phyloP scores from a whole-genome alignment of 2,113 vertebrate species.

The Siphamia tubifer region DNA sequence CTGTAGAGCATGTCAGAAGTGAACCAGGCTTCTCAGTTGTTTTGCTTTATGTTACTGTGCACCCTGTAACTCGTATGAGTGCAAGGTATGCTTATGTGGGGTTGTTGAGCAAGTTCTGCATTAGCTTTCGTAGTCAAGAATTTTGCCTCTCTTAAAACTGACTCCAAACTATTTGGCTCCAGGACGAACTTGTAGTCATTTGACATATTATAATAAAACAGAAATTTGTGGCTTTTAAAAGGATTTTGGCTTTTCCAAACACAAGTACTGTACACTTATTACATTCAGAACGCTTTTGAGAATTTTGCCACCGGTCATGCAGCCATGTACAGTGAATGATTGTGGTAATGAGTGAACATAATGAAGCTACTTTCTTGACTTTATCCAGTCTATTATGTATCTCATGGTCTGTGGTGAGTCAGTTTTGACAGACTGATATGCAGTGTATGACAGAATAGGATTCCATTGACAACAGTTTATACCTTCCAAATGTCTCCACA shows the following conservation, averaged over 20 bases:
- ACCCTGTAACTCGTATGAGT: conserved; percentile 7
- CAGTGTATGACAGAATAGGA: background rate
- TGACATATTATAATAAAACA: no score
- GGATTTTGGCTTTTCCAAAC: background rate
- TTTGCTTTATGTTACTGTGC: background rate
- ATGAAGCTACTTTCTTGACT: background rate
- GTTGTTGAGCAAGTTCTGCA: background rate
- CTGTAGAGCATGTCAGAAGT: background rate
- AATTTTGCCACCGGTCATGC: background rate
- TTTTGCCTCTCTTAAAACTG: background rate
- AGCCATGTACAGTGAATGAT: background rate
- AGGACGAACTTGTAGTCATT: no score
- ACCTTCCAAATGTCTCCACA: no score
- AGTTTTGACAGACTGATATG: background rate
- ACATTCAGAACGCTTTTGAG: background rate
- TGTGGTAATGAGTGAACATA: background rate
- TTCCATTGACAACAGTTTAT: background rate
- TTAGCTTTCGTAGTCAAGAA: background rate
- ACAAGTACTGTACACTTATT: no score
- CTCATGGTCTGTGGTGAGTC: background rate
- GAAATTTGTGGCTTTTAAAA: background rate
- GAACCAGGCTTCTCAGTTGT: no score
- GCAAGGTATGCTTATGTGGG: conserved; percentile 25
- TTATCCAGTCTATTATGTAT: background rate
- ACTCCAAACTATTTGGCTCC: background rate